These are phyloP conservation scores for Torymus aiolomorphi DNA, from an alignment of 2,888 invertebrate genomes.

Conservation along the genomic window DNA sequence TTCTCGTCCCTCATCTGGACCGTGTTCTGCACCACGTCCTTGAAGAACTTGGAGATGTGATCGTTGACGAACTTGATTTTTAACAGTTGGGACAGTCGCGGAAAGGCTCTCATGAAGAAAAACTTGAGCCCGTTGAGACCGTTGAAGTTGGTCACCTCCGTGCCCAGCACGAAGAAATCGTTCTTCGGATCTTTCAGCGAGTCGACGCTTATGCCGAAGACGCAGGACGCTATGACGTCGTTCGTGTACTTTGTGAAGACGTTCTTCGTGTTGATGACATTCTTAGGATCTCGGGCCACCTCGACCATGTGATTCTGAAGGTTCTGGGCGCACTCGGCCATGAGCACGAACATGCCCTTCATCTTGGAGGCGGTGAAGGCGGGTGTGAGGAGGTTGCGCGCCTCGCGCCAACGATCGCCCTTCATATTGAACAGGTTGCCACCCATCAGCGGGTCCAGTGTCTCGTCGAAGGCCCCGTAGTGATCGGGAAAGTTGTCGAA, in stretches of 20 bases:
- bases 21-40: background rate
- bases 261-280: constrained; percentile 72
- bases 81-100: background rate
- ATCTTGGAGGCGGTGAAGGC: constrained; percentile 79
- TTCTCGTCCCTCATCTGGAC: background rate
- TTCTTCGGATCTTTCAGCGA: constrained; percentile 67
- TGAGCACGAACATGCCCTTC: constrained; percentile 77
- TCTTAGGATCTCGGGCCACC: constrained; percentile 20
- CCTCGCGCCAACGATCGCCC: constrained; percentile 72
- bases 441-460: constrained; percentile 57
- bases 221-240: constrained; percentile 76
- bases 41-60: background rate
- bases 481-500: constrained; percentile 27
- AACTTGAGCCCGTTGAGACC: background rate
- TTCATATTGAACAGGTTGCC: constrained; percentile 57
- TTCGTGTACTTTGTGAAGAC: constrained; percentile 71
- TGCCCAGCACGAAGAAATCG: constrained; percentile 68
- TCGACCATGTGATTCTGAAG: constrained; percentile 55
- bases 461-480: background rate
- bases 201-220: constrained; percentile 74
- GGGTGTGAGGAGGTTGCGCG: constrained; percentile 77
- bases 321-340: constrained; percentile 64
- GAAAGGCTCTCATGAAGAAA: background rate
- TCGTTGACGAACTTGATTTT: background rate
- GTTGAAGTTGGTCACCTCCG: constrained; percentile 59